Conservation (phyloP, 2,113 vertebrate species). For the Natator depressus region DNA sequence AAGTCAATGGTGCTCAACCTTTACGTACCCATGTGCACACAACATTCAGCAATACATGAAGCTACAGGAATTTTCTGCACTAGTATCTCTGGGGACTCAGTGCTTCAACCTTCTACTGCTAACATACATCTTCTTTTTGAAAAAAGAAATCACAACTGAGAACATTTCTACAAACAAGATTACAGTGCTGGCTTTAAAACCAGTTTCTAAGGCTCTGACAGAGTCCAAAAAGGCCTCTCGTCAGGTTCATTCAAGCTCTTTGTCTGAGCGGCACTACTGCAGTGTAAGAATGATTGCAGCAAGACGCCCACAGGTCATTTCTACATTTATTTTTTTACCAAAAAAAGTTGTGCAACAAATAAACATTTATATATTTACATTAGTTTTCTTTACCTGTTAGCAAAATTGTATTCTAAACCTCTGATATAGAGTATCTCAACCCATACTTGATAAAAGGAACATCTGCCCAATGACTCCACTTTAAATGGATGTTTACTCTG, state of each 20-base stretch:
- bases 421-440: conserved; percentile 67
- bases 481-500: conserved; percentile 61
- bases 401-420: conserved; percentile 80
- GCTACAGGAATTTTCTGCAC: conserved; percentile 21
- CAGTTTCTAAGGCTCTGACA: conserved; percentile 51
- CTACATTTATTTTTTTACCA: conserved; percentile 87
- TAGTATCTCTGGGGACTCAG: conserved; percentile 4
- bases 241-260: conserved; percentile 56
- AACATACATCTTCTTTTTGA: conserved; percentile 60
- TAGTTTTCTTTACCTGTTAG: conserved; percentile 75
- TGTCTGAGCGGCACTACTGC: conserved; percentile 33
- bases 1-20: not conserved
- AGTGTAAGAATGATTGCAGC: conserved; percentile 73
- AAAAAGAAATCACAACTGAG: conserved; percentile 28
- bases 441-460: conserved; percentile 66
- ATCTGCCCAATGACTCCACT: conserved; percentile 73
- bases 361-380: conserved; percentile 89
- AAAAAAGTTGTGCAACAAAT: conserved; percentile 88
- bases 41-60: not conserved
- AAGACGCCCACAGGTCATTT: conserved; percentile 79
- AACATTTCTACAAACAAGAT: conserved; percentile 37
- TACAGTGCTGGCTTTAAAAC: conserved; percentile 71
- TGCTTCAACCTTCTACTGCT: conserved; percentile 23
- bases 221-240: conserved; percentile 68
- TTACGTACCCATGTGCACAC: not conserved